phyloP scores from a whole-genome alignment of 2,888 invertebrate genomes.

The Dermolepida albohirtum region DNA sequence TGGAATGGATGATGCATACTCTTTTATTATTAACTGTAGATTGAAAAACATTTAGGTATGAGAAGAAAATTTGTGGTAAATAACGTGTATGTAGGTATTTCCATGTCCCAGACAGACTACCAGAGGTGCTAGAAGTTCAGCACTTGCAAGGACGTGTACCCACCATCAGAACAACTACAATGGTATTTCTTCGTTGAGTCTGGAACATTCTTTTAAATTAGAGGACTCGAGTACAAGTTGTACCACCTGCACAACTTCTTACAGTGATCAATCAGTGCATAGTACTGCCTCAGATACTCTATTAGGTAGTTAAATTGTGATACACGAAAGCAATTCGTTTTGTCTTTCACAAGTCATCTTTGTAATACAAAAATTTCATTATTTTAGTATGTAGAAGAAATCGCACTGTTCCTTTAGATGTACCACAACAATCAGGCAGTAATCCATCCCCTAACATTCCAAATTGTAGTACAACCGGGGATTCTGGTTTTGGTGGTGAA shows the following conservation, averaged over 20 bases:
- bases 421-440: constrained; percentile 46
- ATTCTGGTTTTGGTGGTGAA: constrained; percentile 59
- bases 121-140: constrained; percentile 51
- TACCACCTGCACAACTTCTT: constrained; percentile 52
- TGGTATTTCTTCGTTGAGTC: constrained; percentile 48
- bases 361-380: background rate
- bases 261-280: constrained; percentile 58
- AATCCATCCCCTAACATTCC: constrained; percentile 42
- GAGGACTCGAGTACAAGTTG: constrained; percentile 61
- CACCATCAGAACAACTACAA: constrained; percentile 35
- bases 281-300: constrained; percentile 61
- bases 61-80: constrained; percentile 20
- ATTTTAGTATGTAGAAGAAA: constrained; percentile 55
- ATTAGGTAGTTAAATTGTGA: constrained; percentile 52
- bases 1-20: background rate
- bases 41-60: constrained; percentile 26
- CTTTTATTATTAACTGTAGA: constrained; percentile 21
- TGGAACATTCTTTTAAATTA: constrained; percentile 57
- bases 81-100: constrained; percentile 54
- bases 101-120: constrained; percentile 57
- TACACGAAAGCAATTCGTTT: background rate
- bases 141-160: constrained; percentile 53
- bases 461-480: constrained; percentile 55
- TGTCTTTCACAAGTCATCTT: background rate
- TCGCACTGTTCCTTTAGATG: constrained; percentile 56